Percentiles rank a stretch among this genome's conserved stretches.
These are phyloP conservation scores for Heliconius erato DNA, from an alignment of 2,888 invertebrate species.

Conservation along the genomic window DNA sequence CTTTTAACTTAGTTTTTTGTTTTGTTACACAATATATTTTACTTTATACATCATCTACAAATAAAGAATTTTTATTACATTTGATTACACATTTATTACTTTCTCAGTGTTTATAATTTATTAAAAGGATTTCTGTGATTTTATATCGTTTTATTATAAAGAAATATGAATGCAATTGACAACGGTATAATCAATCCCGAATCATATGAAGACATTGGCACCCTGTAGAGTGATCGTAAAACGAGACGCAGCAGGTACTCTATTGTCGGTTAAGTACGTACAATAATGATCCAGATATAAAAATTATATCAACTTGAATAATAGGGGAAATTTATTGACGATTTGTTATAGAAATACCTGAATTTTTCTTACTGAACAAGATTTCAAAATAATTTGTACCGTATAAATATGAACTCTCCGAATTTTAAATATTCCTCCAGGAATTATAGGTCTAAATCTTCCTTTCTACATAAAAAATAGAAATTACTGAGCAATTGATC, in stretches of 20 bases:
- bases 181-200: constrained; percentile 49
- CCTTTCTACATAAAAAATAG: background rate
- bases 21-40: background rate
- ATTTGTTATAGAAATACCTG: constrained; percentile 5
- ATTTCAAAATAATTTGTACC: no score
- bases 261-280: constrained; percentile 41
- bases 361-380: background rate
- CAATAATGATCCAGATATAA: constrained; percentile 41
- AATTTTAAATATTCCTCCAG: no score
- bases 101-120: background rate
- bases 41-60: background rate
- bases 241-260: constrained; percentile 69
- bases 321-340: constrained; percentile 11
- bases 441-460: background rate
- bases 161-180: constrained; percentile 26
- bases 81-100: background rate
- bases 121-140: constrained; percentile 2
- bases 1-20: background rate
- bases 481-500: background rate
- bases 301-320: constrained; percentile 18
- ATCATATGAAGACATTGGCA: constrained; percentile 77
- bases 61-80: background rate
- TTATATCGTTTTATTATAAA: constrained; percentile 7
- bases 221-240: constrained; percentile 72
- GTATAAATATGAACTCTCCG: no score